Evolutionary conservation across 2,888 invertebrate species (phyloP).

Genomic region (Suillia variegata): DNA sequence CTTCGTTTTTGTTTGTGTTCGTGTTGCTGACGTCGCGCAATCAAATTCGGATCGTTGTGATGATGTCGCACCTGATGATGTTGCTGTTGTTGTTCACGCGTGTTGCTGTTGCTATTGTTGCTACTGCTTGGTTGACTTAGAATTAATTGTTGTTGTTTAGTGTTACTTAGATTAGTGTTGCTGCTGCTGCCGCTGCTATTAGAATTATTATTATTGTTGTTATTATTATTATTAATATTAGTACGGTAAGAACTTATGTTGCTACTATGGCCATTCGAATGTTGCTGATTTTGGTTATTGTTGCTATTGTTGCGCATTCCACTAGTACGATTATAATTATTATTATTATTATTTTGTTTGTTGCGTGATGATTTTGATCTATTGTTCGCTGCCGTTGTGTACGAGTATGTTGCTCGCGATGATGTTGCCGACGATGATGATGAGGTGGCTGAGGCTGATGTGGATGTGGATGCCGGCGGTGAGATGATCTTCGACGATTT

Average conservation of each 20-base stretch:
- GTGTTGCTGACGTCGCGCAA: constrained; percentile 52
- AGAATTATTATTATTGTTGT: no score
- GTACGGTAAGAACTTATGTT: constrained; percentile 39
- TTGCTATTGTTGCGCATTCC: constrained; percentile 37
- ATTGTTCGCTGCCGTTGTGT: constrained; percentile 26
- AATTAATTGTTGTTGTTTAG: constrained; percentile 38
- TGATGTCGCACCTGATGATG: constrained; percentile 58
- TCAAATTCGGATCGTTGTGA: constrained; percentile 54
- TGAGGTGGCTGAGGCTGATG: constrained; percentile 34
- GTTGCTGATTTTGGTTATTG: constrained; percentile 37
- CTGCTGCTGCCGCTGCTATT: constrained; percentile 38
- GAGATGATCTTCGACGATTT: constrained; percentile 22
- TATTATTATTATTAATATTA: no score
- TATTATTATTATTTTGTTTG: constrained; percentile 43
- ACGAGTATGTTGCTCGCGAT: constrained; percentile 35
- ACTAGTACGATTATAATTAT: constrained; percentile 48
- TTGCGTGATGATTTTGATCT: constrained; percentile 35
- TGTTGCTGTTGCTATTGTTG: constrained; percentile 31
- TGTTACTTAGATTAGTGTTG: constrained; percentile 54
- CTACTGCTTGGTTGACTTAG: constrained; percentile 31
- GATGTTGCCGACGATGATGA: constrained; percentile 26
- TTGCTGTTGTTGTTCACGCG: constrained; percentile 37
- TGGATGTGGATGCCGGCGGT: constrained; percentile 17
- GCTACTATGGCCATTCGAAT: constrained; percentile 42
- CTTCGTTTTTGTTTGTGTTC: constrained; percentile 50